Evolutionary conservation across 2,113 vertebrate species (phyloP), one percentile per base, ranked within the genome.

Genomic region (Anguilla japonica): DNA sequence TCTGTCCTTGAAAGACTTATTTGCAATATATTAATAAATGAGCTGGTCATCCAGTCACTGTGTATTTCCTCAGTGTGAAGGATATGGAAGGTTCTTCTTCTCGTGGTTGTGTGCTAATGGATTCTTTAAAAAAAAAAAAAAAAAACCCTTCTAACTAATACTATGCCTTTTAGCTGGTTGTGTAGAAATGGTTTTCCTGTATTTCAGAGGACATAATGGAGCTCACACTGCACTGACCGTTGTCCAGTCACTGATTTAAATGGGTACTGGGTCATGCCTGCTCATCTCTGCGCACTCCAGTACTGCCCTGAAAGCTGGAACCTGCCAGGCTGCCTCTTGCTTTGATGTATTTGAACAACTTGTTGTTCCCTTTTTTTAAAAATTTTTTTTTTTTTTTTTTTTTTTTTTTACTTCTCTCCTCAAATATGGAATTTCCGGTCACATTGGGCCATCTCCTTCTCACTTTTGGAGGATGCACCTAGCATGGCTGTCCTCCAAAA

Each of bases 101-200:
- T 93, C 89, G 89, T 93, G 91, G 90, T 93, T 93, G 91, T 89
- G 89, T 90, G 87, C 93, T 95, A 94, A 95, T 94, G 91, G 94
- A 92, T 95, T 95, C 93, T 95, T 92, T 92, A 94, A 92, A 60
- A 60, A 46, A 46, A 46, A 46, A 46, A 5, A 63, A 9, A 63
- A 63, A 20, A 63, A 91, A 88, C 89, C 94, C 90, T 91, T 91
- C 91, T 92, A 91, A 93, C 81, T 84, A 1, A 8, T 87, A 84
- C 85, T 71, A 67, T 90, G 50, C 81, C 80, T 56, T 71, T 9
- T 60, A 15, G 56, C 57, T n/a, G 39, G 43, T 46, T 91, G 89
- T 71, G 84, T 86, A 5, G 88, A 89, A 87, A 88, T 87, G 83
- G 50, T 53, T 84, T 87, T 84, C 60, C 71, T 87, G 53, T 83